Conservation (phyloP, 2,888 invertebrate genomes). For the Dryobota labecula region DNA sequence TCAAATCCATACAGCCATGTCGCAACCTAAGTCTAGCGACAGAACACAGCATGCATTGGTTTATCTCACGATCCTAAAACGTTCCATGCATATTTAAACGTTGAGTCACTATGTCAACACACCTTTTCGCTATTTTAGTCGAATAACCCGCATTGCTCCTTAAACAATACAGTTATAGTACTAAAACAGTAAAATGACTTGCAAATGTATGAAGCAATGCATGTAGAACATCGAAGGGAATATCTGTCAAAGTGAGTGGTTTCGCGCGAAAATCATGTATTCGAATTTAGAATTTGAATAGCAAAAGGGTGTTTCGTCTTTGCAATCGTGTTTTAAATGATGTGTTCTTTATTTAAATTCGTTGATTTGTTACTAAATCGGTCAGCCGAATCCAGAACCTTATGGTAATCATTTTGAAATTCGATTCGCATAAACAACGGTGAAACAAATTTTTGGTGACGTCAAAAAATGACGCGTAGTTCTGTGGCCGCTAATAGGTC, state of each 20-base stretch:
- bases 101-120: constrained; percentile 64
- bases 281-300: constrained; percentile 54
- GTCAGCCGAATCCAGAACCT: not conserved
- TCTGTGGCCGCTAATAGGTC: not conserved
- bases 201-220: constrained; percentile 38
- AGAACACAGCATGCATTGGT: constrained; percentile 40
- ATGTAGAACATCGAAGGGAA: constrained; percentile 12
- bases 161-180: constrained; percentile 30
- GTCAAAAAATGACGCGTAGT: not conserved
- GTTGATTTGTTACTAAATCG: constrained; percentile 13
- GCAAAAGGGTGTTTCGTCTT: constrained; percentile 26
- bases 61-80: constrained; percentile 58
- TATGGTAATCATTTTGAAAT: not conserved
- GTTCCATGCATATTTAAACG: constrained; percentile 56
- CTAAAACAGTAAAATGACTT: constrained; percentile 18
- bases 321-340: constrained; percentile 16
- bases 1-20: constrained; percentile 45
- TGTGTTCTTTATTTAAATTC: constrained; percentile 34
- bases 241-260: constrained; percentile 12
- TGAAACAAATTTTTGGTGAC: not conserved
- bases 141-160: constrained; percentile 20
- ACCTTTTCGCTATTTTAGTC: constrained; percentile 35
- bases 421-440: not conserved
- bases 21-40: constrained; percentile 40
- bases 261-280: constrained; percentile 44